phyloP scores from a whole-genome alignment of 2,113 vertebrate genomes.

The Oreochromis spilurus region DNA sequence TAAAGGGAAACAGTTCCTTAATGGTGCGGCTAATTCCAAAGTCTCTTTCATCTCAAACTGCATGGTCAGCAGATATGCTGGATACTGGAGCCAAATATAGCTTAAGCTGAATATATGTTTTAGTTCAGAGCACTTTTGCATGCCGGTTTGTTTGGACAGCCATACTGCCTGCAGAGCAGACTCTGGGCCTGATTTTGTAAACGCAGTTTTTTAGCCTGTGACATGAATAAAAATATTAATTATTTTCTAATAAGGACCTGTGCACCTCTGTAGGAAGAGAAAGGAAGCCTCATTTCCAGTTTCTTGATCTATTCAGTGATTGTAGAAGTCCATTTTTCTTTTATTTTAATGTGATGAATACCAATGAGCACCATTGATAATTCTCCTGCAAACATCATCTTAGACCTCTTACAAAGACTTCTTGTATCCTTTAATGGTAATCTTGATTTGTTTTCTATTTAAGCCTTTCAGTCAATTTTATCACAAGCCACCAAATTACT shows the following conservation, averaged over 20 bases:
- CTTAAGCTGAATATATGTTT: background rate
- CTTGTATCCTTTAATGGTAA: background rate
- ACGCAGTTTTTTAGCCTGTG: background rate
- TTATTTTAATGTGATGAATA: background rate
- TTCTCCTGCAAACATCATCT: background rate
- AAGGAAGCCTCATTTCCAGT: background rate
- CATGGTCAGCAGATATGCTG: background rate
- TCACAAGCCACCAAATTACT: background rate
- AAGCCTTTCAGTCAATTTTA: accelerated
- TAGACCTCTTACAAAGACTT: background rate
- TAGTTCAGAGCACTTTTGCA: background rate
- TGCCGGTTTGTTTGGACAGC: conserved; percentile 4
- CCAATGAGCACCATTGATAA: background rate
- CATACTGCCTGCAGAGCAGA: background rate
- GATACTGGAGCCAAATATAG: background rate
- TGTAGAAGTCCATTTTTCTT: background rate
- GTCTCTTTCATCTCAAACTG: conserved; percentile 26
- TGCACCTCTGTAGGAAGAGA: background rate
- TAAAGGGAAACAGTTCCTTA: background rate
- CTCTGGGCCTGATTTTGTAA: background rate
- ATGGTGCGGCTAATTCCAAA: background rate
- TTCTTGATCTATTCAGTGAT: accelerated
- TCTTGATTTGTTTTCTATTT: background rate
- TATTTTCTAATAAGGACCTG: background rate
- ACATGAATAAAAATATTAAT: background rate